These are phyloP conservation scores for Drosophila aff. DNA, from an alignment of 1,140 invertebrate genomes.

Conservation along the genomic window DNA sequence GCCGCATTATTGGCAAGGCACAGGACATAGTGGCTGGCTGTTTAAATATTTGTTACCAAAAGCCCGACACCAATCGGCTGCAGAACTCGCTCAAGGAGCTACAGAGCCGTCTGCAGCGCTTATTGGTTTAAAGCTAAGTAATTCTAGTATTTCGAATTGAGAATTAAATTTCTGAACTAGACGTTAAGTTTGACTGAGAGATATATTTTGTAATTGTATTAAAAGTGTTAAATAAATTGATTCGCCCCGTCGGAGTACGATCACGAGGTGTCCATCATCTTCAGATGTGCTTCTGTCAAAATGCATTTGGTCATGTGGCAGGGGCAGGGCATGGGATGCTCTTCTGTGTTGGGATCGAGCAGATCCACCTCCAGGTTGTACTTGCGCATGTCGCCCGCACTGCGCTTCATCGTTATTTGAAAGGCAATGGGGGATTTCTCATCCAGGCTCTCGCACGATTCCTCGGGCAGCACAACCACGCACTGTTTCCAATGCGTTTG, in stretches of 20 bases:
- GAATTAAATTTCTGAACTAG: slow-evolving; percentile 41
- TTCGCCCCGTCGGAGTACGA: slow-evolving; percentile 4
- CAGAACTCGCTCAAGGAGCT: slow-evolving; percentile 81
- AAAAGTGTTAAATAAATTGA: slow-evolving; percentile 51
- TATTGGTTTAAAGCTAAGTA: slow-evolving; percentile 47
- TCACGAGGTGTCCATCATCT: slow-evolving; percentile 69
- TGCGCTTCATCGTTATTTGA: slow-evolving; percentile 87
- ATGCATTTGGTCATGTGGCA: slow-evolving; percentile 93
- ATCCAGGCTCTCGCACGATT: slow-evolving; percentile 86
- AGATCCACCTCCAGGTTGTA: slow-evolving; percentile 89
- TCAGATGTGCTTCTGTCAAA: slow-evolving; percentile 86
- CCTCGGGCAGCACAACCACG: slow-evolving; percentile 90
- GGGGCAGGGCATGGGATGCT: slow-evolving; percentile 91
- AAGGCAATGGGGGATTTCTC: slow-evolving; percentile 89
- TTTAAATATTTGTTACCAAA: slow-evolving; percentile 89
- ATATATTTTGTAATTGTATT: slow-evolving; percentile 69
- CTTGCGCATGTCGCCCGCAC: slow-evolving; percentile 84
- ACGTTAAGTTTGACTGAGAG: slow-evolving; percentile 79
- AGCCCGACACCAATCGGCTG: slow-evolving; percentile 87
- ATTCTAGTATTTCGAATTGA: slow-evolving; percentile 15
- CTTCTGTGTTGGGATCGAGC: slow-evolving; percentile 89
- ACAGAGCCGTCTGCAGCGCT: slow-evolving; percentile 81
- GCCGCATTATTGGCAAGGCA: slow-evolving; percentile 88
- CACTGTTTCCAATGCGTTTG: slow-evolving; percentile 99
- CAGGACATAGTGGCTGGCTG: slow-evolving; percentile 89